Evolutionary conservation across 2,797 vertebrate genomes (phyloP).

Genomic region (Neosilurus hyrtlii): DNA sequence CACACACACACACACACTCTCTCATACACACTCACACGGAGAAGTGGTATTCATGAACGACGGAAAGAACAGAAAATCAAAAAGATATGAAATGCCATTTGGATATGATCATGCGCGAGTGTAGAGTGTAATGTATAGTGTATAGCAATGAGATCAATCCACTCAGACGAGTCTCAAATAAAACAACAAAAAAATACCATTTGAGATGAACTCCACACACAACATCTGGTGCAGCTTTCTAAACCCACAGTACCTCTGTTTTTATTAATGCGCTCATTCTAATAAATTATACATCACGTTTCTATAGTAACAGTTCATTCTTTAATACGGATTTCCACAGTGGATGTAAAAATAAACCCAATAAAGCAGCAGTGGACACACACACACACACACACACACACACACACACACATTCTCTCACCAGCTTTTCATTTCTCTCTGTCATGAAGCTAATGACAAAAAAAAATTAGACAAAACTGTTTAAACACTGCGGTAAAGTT

Average conservation of each 20-base stretch:
- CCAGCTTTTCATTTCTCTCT: not conserved
- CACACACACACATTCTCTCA: not conserved
- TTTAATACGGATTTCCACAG: no score
- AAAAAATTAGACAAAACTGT: no score
- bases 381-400: no score
- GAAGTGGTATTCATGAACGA: not conserved
- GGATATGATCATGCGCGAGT: no score
- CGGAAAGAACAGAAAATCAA: not conserved
- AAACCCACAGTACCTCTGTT: not conserved
- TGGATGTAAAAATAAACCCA: not conserved
- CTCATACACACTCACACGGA: no score
- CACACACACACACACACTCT: constrained; percentile 14
- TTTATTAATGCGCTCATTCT: not conserved
- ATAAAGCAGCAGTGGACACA: not conserved
- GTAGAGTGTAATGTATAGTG: no score
- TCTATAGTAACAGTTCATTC: not conserved
- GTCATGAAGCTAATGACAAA: not conserved
- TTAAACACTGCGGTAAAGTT: not conserved
- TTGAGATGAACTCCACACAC: no score
- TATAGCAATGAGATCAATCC: not conserved
- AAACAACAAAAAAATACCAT: no score
- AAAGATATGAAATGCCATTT: not conserved
- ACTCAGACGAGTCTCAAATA: no score
- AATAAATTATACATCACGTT: not conserved
- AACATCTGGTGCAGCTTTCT: not conserved